Conservation (phyloP, 64 coral and sea anemone genomes). For the Pocillopora damicornis region DNA sequence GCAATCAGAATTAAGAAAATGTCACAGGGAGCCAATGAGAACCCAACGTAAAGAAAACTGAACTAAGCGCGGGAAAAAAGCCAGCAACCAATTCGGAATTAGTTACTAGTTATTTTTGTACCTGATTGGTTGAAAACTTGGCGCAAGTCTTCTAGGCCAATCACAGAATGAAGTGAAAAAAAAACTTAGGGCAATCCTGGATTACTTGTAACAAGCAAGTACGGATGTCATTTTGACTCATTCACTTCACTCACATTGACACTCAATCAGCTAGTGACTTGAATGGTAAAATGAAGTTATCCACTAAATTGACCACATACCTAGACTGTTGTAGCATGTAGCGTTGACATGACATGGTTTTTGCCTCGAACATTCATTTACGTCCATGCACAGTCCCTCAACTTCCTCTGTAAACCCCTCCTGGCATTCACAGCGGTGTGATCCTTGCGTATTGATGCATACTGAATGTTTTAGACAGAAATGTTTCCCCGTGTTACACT, state of each 20-base stretch:
- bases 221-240: too few species aligned
- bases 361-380: conserved; percentile 7
- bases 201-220: too few species aligned
- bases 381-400: neutral
- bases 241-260: too few species aligned
- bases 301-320: neutral
- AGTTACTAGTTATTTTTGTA: too few species aligned
- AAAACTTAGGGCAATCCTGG: too few species aligned
- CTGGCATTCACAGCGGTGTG: conserved; percentile 18
- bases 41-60: too few species aligned
- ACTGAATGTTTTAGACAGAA: neutral
- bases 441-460: conserved; percentile 40
- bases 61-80: too few species aligned
- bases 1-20: neutral
- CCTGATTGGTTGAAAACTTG: too few species aligned
- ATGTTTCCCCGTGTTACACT: neutral
- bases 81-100: too few species aligned
- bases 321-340: conserved; percentile 13
- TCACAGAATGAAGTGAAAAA: too few species aligned
- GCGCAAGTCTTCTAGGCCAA: too few species aligned
- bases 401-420: neutral
- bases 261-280: too few species aligned
- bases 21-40: neutral
- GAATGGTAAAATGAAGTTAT: neutral
- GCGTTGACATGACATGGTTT: conserved; percentile 1